Evolutionary conservation across 2,113 vertebrate species (phyloP).

Genomic region (Corynorhinus townsendii): DNA sequence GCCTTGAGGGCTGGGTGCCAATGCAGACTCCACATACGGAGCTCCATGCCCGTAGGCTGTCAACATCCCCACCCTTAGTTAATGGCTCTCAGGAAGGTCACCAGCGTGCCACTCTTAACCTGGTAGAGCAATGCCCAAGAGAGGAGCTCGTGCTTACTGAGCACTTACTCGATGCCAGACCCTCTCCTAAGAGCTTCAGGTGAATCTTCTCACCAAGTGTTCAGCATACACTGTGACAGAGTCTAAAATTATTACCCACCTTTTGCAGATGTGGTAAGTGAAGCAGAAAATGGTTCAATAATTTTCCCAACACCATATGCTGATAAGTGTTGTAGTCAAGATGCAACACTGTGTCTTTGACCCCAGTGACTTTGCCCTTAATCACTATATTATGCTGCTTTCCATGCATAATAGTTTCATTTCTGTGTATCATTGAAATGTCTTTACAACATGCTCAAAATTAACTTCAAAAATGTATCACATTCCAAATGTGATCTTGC

Average conservation of each 20-base stretch:
- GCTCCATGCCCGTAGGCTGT: background rate
- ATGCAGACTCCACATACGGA: background rate
- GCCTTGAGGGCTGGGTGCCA: background rate
- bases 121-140: background rate
- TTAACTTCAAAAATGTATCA: background rate
- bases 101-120: background rate
- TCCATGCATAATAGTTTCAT: background rate
- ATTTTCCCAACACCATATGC: background rate
- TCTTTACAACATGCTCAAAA: background rate
- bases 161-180: background rate
- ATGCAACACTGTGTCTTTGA: background rate
- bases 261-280: background rate
- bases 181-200: background rate
- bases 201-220: background rate
- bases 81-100: background rate
- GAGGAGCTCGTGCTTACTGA: background rate
- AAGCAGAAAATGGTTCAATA: background rate
- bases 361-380: background rate
- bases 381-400: background rate
- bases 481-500: background rate
- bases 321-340: background rate
- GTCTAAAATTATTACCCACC: background rate
- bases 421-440: background rate
- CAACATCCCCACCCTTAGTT: background rate
- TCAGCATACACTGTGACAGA: background rate